A percentile compares a stretch with the other conserved stretches of the same genome.
Evolutionary conservation across 2,888 invertebrate species (phyloP).

Genomic region (Drosophila nigricruria): DNA sequence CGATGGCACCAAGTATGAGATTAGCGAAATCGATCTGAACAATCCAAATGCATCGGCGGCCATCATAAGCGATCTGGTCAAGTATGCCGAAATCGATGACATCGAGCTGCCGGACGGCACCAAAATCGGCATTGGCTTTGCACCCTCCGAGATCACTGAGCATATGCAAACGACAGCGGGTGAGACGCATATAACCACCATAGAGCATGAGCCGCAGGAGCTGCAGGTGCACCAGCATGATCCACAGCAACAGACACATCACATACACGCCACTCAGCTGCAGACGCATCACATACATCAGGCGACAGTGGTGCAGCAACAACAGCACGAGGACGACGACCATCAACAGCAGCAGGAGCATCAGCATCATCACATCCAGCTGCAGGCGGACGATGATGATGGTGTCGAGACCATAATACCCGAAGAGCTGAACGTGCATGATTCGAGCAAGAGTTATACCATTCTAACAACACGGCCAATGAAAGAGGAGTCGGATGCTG

Average conservation of each 20-base stretch:
- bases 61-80: constrained; percentile 85
- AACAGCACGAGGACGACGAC: constrained; percentile 63
- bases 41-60: constrained; percentile 85
- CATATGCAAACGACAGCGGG: constrained; percentile 81
- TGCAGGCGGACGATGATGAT: constrained; percentile 68
- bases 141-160: constrained; percentile 84
- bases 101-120: constrained; percentile 86
- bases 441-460: constrained; percentile 84
- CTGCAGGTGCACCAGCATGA: constrained; percentile 78
- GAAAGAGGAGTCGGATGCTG: constrained; percentile 82
- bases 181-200: constrained; percentile 81
- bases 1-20: constrained; percentile 85
- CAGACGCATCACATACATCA: constrained; percentile 77
- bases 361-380: constrained; percentile 72
- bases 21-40: constrained; percentile 85
- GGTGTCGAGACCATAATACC: constrained; percentile 80
- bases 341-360: constrained; percentile 63
- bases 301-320: constrained; percentile 48
- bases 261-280: constrained; percentile 71
- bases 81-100: constrained; percentile 85
- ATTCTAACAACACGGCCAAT: constrained; percentile 84
- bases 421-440: constrained; percentile 79
- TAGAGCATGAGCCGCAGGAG: constrained; percentile 79
- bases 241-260: constrained; percentile 68
- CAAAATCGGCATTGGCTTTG: constrained; percentile 85